Conservation (phyloP, 2,888 invertebrate genomes). For the Andrena hattorfiana region DNA sequence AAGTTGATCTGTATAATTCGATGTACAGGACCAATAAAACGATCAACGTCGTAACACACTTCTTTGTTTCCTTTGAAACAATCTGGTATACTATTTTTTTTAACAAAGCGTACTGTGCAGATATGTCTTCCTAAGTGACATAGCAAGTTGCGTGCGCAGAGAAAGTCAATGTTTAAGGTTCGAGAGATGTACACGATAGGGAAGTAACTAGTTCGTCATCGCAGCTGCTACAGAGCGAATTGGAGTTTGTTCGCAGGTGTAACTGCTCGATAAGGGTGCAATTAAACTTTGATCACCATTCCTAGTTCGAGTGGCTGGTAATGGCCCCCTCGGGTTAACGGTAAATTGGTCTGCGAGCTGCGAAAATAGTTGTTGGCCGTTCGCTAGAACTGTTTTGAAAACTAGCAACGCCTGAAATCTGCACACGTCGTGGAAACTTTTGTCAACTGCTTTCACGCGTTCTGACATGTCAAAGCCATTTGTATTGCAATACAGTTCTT, state of each 20-base stretch:
- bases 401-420: constrained; percentile 61
- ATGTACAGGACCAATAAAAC: constrained; percentile 64
- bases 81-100: neutral
- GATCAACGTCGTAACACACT: constrained; percentile 26
- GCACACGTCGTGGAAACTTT: constrained; percentile 39
- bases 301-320: constrained; percentile 71
- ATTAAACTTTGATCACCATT: constrained; percentile 79
- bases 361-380: constrained; percentile 65
- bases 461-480: neutral
- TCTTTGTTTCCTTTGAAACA: neutral
- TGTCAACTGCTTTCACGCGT: constrained; percentile 42
- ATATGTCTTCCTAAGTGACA: neutral
- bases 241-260: constrained; percentile 73
- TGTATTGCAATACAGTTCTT: neutral
- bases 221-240: constrained; percentile 61
- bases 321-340: constrained; percentile 67
- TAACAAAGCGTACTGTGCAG: neutral
- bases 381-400: constrained; percentile 55
- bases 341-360: constrained; percentile 65
- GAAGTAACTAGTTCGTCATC: constrained; percentile 59
- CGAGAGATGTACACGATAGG: constrained; percentile 29
- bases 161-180: constrained; percentile 6
- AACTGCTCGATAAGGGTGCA: constrained; percentile 77
- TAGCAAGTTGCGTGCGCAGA: neutral
- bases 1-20: constrained; percentile 47